Evolutionary conservation across 1,140 invertebrate genomes (phyloP).

Genomic region (Scaptomyza montana): DNA sequence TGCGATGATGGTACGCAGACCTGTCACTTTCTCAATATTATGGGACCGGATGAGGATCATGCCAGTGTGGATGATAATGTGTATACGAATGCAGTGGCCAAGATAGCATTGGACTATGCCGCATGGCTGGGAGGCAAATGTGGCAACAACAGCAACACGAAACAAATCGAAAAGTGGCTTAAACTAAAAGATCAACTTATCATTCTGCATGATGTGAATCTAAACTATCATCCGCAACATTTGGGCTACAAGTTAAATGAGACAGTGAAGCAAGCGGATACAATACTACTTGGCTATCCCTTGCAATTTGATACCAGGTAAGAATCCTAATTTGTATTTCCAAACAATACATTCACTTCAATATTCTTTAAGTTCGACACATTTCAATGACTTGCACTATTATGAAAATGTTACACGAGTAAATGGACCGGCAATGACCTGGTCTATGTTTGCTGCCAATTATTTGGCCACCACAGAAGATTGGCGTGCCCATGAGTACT

Average conservation of each 20-base stretch:
- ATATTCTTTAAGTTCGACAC: conserved; percentile 52
- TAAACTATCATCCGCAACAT: conserved; percentile 86
- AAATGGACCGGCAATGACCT: conserved; percentile 86
- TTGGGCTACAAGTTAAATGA: conserved; percentile 83
- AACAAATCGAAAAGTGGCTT: conserved; percentile 76
- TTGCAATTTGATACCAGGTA: conserved; percentile 84
- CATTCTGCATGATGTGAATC: conserved; percentile 83
- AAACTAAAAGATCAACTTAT: conserved; percentile 84
- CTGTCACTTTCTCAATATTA: conserved; percentile 83
- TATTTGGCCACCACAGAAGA: conserved; percentile 83
- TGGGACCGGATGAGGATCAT: conserved; percentile 87
- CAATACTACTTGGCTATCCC: conserved; percentile 85
- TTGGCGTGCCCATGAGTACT: conserved; percentile 81
- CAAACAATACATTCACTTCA: background rate
- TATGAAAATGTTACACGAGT: conserved; percentile 85
- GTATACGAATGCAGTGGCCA: conserved; percentile 86
- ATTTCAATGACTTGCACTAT: conserved; percentile 85
- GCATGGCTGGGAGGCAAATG: conserved; percentile 51
- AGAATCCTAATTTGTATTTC: background rate
- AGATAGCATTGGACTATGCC: conserved; percentile 85
- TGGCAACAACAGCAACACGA: conserved; percentile 33
- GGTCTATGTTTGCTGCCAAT: conserved; percentile 86
- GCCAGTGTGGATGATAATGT: conserved; percentile 85
- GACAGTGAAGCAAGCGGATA: conserved; percentile 86
- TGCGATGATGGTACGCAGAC: conserved; percentile 83